phyloP scores from a whole-genome alignment of 2,888 invertebrate species.

The Caenorhabditis sp. region DNA sequence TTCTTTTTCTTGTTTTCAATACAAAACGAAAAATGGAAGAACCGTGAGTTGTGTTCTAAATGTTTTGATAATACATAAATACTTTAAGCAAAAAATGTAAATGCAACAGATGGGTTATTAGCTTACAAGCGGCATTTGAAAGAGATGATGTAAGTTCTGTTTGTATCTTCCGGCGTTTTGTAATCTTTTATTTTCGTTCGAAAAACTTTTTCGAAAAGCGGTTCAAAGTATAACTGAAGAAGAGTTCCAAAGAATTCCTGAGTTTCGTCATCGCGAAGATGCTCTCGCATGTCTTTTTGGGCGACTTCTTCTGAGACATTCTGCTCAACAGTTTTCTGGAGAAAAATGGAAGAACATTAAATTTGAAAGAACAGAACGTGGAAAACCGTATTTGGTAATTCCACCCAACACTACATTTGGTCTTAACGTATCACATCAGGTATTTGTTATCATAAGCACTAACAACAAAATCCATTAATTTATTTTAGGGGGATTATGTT shows the following conservation, averaged over 20 bases:
- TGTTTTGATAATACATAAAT: background rate
- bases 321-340: slow-evolving; percentile 77
- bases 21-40: slow-evolving; percentile 24
- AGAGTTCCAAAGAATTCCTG: slow-evolving; percentile 77
- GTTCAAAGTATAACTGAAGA: slow-evolving; percentile 81
- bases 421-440: slow-evolving; percentile 82
- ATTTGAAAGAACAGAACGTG: slow-evolving; percentile 80
- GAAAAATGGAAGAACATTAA: slow-evolving; percentile 77
- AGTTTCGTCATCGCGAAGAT: slow-evolving; percentile 80
- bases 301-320: slow-evolving; percentile 78
- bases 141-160: slow-evolving; percentile 76
- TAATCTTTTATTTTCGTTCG: slow-evolving; percentile 67
- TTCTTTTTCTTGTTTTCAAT: background rate
- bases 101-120: slow-evolving; percentile 81
- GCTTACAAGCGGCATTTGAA: slow-evolving; percentile 76
- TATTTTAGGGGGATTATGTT: slow-evolving; percentile 80
- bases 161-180: too few relatives aligned
- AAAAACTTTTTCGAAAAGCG: slow-evolving; percentile 76
- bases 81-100: slow-evolving; percentile 60
- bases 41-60: slow-evolving; percentile 13
- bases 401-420: slow-evolving; percentile 78
- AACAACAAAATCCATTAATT: background rate
- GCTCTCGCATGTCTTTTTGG: slow-evolving; percentile 79
- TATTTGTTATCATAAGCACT: too few relatives aligned
- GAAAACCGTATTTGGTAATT: slow-evolving; percentile 79